phyloP scores from a whole-genome alignment of 2,888 invertebrate genomes.

The Calameuta pallipes region DNA sequence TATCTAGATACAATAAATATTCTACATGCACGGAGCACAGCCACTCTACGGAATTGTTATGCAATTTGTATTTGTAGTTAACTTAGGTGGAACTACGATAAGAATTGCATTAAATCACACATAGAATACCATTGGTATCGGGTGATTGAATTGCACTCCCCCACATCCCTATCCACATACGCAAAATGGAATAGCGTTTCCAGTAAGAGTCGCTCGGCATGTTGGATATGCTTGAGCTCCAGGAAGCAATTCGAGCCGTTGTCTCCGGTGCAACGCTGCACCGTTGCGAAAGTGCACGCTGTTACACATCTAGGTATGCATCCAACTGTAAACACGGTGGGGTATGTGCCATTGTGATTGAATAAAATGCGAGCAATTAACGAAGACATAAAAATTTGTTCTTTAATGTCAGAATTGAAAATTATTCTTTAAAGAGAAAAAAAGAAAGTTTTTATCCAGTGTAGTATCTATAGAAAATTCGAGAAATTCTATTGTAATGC shows the following conservation, averaged over 20 bases:
- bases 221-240: background rate
- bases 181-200: background rate
- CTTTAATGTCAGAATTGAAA: background rate
- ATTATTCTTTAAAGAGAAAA: background rate
- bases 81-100: background rate
- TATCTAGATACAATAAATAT: background rate
- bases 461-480: background rate
- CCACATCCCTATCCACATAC: background rate
- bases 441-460: background rate
- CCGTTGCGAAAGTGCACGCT: background rate
- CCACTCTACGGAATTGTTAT: background rate
- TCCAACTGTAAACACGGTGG: background rate
- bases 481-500: background rate
- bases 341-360: background rate
- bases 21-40: background rate
- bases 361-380: background rate
- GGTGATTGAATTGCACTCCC: background rate
- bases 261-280: background rate
- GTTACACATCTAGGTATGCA: background rate
- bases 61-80: background rate
- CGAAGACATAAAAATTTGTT: background rate
- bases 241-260: background rate
- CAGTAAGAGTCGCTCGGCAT: background rate
- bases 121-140: background rate
- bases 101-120: background rate